phyloP scores from a whole-genome alignment of 2,888 invertebrate genomes.

The Cepaea hortensis region DNA sequence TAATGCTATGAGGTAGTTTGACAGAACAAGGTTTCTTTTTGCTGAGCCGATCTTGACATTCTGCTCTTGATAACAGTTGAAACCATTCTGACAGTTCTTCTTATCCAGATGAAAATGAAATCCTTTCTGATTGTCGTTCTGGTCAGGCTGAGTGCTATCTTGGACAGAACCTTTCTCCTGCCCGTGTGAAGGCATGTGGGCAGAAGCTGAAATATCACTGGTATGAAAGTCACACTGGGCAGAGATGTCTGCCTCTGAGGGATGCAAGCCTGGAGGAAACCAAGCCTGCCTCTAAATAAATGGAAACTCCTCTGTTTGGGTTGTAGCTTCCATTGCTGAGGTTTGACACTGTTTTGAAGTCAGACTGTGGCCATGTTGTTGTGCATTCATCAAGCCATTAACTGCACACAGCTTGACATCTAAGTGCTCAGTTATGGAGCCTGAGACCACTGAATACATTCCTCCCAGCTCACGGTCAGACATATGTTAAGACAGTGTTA shows the following conservation, averaged over 20 bases:
- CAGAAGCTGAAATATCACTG: not conserved
- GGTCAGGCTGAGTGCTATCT: not conserved
- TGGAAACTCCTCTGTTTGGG: conserved; percentile 33
- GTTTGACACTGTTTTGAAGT: not conserved
- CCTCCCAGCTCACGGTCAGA: too few relatives aligned
- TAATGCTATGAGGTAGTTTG: conserved; percentile 81
- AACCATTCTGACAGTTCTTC: not conserved
- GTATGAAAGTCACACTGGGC: not conserved
- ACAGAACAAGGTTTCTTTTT: conserved; percentile 25
- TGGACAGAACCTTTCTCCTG: not conserved
- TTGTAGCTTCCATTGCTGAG: conserved; percentile 29
- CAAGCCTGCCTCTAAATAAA: not conserved
- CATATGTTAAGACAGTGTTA: too few relatives aligned
- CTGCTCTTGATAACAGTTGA: not conserved
- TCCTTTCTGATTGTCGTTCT: not conserved
- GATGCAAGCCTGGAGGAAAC: not conserved
- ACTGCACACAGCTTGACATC: not conserved
- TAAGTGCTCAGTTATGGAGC: too few relatives aligned
- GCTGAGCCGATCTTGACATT: not conserved
- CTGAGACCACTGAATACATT: too few relatives aligned
- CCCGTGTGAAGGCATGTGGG: not conserved
- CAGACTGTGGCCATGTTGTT: not conserved
- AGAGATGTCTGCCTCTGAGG: not conserved
- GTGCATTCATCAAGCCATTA: not conserved
- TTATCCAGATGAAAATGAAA: not conserved